phyloP scores from a whole-genome alignment of 2,888 invertebrate species.

The Pheosia gnoma region DNA sequence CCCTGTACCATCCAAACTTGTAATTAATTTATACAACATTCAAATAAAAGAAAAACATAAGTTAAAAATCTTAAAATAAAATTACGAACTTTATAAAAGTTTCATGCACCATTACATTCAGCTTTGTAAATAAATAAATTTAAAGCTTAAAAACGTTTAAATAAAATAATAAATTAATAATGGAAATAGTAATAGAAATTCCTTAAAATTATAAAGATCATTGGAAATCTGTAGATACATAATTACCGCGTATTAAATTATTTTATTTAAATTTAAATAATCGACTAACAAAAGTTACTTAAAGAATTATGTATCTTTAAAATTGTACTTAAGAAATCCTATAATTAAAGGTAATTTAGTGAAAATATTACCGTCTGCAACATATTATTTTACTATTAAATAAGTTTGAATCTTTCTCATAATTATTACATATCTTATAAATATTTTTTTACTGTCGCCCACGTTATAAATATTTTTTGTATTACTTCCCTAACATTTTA shows the following conservation, averaged over 20 bases:
- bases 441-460: background rate
- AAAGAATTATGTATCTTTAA: no score
- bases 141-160: slow-evolving; percentile 45
- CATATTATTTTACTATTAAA: no score
- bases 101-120: slow-evolving; percentile 72
- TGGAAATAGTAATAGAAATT: slow-evolving; percentile 33
- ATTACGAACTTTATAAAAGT: slow-evolving; percentile 18
- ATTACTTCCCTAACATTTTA: background rate
- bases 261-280: background rate
- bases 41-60: slow-evolving; percentile 18
- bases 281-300: no score
- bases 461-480: no score
- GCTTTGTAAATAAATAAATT: slow-evolving; percentile 48
- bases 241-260: background rate
- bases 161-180: slow-evolving; percentile 36
- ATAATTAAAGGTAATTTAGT: no score
- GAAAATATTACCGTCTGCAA: no score
- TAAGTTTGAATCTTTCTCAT: no score
- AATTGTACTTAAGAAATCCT: no score
- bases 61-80: slow-evolving; percentile 25
- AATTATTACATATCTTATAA: background rate
- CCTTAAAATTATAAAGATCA: slow-evolving; percentile 47
- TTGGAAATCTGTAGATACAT: slow-evolving; percentile 45
- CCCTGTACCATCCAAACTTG: slow-evolving; percentile 58
- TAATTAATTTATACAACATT: slow-evolving; percentile 37